Evolutionary conservation across 2,797 vertebrate species (phyloP), one percentile per base, ranked within the genome.

Genomic region (Staurois parvus): DNA sequence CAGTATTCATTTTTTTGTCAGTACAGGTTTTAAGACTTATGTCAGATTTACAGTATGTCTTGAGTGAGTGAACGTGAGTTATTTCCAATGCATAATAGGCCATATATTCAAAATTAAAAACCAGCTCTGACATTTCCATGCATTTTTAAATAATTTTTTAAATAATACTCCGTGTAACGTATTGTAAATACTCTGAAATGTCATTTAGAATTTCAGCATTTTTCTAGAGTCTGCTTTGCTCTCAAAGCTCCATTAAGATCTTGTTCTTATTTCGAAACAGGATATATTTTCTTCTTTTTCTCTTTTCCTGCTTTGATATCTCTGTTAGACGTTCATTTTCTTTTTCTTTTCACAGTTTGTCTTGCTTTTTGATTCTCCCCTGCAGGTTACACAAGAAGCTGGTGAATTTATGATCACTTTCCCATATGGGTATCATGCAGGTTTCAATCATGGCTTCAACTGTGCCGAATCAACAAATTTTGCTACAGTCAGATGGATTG

Each of bases 381-480:
- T 66, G 76, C 88, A 99, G 98, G 95, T 99, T 88, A 99, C 97
- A 86, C 98, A 99, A 91, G 97, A 99, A 91, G 95, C 97, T 64
- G 98, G 98, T 87, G 97, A 99, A 91, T 99, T 99, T 91, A 96
- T 99, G 94, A 96, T 99, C 89, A 99, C 98, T 86, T 99, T 99
- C 89, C 98, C 98, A 6, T 99, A 98, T 32, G 97, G 98, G 84
- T 99, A 99, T 89, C 98, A 99, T 83, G 97, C 98, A 83, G 98
- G 98, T 70, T 99, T 98, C 93, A 99, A 99, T 91, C 98, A 99
- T 85, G 98, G 98, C 83, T 99, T 98, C 93, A 99, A 99, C 92
- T 99, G 97, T 91, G 98, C 97, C 0, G 97, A 99, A 90, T 99
- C 98, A 89, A 99, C 97, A 87, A 99, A 99, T 92, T 99, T 99